phyloP scores from a whole-genome alignment of 2,888 invertebrate genomes.

The Unio delphinus region DNA sequence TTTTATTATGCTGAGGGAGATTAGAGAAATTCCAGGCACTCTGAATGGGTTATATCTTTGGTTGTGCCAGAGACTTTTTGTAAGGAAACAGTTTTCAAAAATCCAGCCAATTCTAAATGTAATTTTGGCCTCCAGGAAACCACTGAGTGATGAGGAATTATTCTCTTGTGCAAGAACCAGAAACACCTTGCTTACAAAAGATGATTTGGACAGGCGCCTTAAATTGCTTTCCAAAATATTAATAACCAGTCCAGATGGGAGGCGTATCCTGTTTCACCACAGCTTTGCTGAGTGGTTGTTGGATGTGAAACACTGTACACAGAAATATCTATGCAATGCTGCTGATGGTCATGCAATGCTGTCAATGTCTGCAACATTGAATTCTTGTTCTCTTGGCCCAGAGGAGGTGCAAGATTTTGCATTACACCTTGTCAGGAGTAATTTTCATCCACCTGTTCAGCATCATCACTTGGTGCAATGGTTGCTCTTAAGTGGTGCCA shows the following conservation, averaged over 20 bases:
- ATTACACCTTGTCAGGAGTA: conserved; percentile 72
- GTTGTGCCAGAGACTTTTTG: conserved; percentile 93
- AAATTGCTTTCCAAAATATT: conserved; percentile 72
- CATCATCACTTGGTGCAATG: conserved; percentile 81
- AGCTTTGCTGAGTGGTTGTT: conserved; percentile 95
- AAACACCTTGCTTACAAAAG: conserved; percentile 78
- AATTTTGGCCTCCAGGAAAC: conserved; percentile 85
- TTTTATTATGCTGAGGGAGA: conserved; percentile 89
- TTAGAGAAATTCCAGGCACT: conserved; percentile 94
- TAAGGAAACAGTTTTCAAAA: conserved; percentile 87
- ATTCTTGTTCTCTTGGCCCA: conserved; percentile 70
- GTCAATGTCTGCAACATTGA: conserved; percentile 79
- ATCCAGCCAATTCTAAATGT: conserved; percentile 83
- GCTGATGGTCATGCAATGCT: conserved; percentile 84
- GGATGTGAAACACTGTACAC: conserved; percentile 98
- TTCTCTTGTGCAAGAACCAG: conserved; percentile 87
- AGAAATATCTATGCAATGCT: conserved; percentile 85
- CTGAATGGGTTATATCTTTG: conserved; percentile 95
- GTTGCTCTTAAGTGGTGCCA: conserved; percentile 76
- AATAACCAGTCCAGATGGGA: conserved; percentile 81
- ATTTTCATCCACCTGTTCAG: conserved; percentile 64
- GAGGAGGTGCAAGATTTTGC: conserved; percentile 74
- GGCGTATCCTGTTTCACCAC: conserved; percentile 87
- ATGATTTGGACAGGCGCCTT: conserved; percentile 61
- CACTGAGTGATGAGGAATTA: conserved; percentile 82